Conservation (phyloP, 2,113 vertebrate genomes). For the Dasypus novemcinctus region DNA sequence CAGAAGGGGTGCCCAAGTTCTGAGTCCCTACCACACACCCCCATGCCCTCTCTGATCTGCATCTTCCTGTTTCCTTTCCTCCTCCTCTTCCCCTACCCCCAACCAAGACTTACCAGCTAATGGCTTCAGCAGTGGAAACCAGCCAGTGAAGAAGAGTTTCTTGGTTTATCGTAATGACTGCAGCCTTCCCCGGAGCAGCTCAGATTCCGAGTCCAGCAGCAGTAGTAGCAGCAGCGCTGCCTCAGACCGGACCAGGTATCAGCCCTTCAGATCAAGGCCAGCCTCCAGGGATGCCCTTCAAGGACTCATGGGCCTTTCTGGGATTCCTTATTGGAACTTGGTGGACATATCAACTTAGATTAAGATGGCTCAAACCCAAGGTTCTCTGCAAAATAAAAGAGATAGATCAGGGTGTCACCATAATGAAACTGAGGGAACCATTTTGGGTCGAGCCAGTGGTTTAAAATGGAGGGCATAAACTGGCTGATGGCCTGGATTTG, state of each 20-base stretch:
- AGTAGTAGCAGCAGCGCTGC: slow-evolving; percentile 98
- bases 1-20: slow-evolving; percentile 18
- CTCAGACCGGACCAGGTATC: slow-evolving; percentile 97
- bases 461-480: background rate
- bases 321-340: background rate
- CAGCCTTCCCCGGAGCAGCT: slow-evolving; percentile 96
- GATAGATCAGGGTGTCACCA: background rate
- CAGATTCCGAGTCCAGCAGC: slow-evolving; percentile 97
- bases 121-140: slow-evolving; percentile 94
- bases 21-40: background rate
- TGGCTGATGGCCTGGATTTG: background rate
- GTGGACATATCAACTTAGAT: background rate
- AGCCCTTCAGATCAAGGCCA: background rate
- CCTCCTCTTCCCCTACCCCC: slow-evolving; percentile 37
- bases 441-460: background rate
- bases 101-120: slow-evolving; percentile 92
- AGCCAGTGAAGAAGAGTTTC: slow-evolving; percentile 98
- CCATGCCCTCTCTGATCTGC: background rate
- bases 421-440: background rate
- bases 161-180: slow-evolving; percentile 96
- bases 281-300: background rate
- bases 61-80: slow-evolving; percentile 65
- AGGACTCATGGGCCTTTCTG: background rate
- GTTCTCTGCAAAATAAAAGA: slow-evolving; percentile 35
- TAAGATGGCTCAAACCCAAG: slow-evolving; percentile 6